phyloP scores from a whole-genome alignment of 2,797 vertebrate genomes.

The Furcifer pardalis region DNA sequence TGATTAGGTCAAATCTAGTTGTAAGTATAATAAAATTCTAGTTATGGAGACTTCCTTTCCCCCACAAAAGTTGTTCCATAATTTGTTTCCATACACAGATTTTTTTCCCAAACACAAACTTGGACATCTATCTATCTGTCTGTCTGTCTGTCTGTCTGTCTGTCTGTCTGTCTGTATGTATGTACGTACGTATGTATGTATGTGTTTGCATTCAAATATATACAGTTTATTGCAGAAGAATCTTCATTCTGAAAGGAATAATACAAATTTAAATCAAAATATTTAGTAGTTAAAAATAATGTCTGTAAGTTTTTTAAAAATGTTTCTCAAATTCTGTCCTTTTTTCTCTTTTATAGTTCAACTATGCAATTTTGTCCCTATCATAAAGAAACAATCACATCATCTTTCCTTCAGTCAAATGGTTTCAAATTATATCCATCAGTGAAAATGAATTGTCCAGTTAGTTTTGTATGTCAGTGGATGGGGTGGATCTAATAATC shows the following conservation, averaged over 20 bases:
- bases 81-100: no score
- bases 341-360: not conserved
- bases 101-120: no score
- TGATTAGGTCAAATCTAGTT: no score
- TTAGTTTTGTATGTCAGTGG: slow-evolving; percentile 18
- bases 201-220: no score
- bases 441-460: not conserved
- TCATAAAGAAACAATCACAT: not conserved
- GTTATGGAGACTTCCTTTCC: no score
- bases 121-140: no score
- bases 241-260: not conserved
- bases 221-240: not conserved
- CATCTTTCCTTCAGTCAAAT: not conserved
- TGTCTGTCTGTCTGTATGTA: no score
- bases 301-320: not conserved
- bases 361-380: not conserved
- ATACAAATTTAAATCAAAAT: not conserved
- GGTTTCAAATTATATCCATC: slow-evolving; percentile 6
- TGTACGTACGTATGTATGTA: no score
- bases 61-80: no score
- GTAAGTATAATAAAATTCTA: no score
- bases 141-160: no score
- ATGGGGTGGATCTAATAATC: slow-evolving; percentile 12
- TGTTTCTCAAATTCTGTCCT: no score
- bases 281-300: not conserved